Evolutionary conservation across 2,113 vertebrate species (phyloP), one percentile per base, ranked within the genome.

Genomic region (Eidolon helvum): DNA sequence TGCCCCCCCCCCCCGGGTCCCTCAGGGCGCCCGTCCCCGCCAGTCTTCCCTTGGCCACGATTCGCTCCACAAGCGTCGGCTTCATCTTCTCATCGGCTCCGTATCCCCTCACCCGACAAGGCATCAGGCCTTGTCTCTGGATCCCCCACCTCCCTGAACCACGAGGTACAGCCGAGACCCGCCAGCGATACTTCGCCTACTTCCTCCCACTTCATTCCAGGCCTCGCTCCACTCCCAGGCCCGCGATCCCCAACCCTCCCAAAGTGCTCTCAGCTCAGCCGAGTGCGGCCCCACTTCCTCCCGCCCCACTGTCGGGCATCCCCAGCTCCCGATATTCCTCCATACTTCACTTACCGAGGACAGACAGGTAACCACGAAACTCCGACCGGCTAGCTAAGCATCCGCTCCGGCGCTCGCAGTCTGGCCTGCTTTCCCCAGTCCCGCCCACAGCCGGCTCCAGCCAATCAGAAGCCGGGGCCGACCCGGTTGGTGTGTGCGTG

Each of bases 301-400:
- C 68, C 30, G 15, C 8, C 9, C 19, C 16, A 12, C 11, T 0
- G 18, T 6, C 26, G 0, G n/a, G 3, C 1, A 33, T 4, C 38
- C 24, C 10, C 1, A 0, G 12, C 35, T 5, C 61, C 1, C 33
- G 6, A 3, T 0, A 7, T 1, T 28, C 38, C 11, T 8, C 2
- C 7, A 1, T 0, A 4, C 6, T 1, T 5, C 57, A 65, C 92
- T 87, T 10, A 95, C 95, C 19, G 0, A 14, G 2, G 26, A 12
- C 0, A 0, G 0, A 0, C 12, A 0, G 0, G 0, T 5, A 8
- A 2, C 1, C 35, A 3, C 19, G 2, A 6, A 0, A 50, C 4
- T 2, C 40, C 5, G 0, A 24, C 59, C 6, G 0, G 74, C 6
- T 2, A 48, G 45, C 53, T 59, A 48, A n/a, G n/a, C n/a, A n/a